Evolutionary conservation across 2,888 invertebrate genomes (phyloP).

Genomic region (Eubasilissa splendida): DNA sequence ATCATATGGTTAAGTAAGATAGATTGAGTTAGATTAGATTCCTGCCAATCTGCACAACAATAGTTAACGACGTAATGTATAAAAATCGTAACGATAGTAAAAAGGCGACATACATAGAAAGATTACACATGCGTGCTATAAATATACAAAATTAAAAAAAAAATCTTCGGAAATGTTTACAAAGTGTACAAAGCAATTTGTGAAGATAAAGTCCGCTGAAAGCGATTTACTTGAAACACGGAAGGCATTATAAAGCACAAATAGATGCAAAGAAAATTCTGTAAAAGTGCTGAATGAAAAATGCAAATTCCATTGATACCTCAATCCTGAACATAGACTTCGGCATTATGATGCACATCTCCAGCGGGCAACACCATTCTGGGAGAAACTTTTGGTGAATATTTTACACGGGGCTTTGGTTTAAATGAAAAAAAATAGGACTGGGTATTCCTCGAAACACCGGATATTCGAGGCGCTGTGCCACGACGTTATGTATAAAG

Average conservation of each 20-base stretch:
- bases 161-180: too few species aligned
- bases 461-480: not conserved
- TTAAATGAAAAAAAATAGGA: conserved; percentile 28
- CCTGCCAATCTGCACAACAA: too few species aligned
- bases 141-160: too few species aligned
- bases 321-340: not conserved
- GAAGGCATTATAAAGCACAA: not conserved
- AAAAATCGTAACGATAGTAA: too few species aligned
- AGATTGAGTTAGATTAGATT: too few species aligned
- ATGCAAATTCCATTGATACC: conserved; percentile 39
- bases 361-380: not conserved
- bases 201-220: conserved; percentile 14
- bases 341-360: conserved; percentile 31
- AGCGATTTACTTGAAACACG: conserved; percentile 31
- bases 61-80: too few species aligned
- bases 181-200: too few species aligned
- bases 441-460: conserved; percentile 16
- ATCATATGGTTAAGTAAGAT: too few species aligned
- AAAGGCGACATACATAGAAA: too few species aligned
- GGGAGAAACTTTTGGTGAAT: conserved; percentile 9
- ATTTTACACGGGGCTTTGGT: conserved; percentile 31
- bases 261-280: conserved; percentile 17
- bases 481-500: too few species aligned
- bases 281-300: conserved; percentile 27
- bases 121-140: too few species aligned